These are phyloP conservation scores for Eulemur rubriventer DNA, from an alignment of 2,797 vertebrate genomes.

Conservation along the genomic window DNA sequence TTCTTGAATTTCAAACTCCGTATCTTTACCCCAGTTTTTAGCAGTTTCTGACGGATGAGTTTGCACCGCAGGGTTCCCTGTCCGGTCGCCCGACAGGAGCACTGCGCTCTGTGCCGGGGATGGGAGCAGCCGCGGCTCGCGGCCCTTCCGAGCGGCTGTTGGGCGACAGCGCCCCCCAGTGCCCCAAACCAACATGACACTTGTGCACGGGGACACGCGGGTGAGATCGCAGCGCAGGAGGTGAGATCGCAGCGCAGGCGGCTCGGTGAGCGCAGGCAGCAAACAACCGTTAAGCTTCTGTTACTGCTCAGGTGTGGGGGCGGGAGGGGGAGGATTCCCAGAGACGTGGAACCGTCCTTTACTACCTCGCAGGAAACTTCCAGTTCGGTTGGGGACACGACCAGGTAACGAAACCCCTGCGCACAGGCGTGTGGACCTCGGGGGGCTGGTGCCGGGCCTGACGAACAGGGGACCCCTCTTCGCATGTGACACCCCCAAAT, in stretches of 20 bases:
- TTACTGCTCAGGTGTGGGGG: background rate
- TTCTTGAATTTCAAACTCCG: background rate
- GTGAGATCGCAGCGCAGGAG: fast-evolving
- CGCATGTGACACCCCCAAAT: background rate
- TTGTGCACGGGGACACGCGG: background rate
- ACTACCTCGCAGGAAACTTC: background rate
- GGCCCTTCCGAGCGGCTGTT: background rate
- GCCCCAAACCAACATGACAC: background rate
- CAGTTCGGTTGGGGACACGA: background rate
- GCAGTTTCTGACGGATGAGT: background rate
- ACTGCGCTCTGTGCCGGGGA: background rate
- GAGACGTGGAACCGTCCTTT: background rate
- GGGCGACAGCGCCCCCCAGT: slow-evolving; percentile 82
- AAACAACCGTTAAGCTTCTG: background rate
- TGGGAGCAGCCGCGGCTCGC: no score
- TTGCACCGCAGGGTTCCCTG: background rate
- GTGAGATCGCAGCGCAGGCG: fast-evolving
- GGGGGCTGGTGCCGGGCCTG: background rate
- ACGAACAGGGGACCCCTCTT: background rate
- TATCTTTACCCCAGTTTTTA: background rate
- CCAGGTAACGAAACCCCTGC: background rate
- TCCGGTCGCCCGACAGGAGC: background rate
- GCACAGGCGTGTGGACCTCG: no score
- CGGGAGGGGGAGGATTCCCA: background rate
- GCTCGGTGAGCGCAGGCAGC: background rate